Evolutionary conservation across 2,888 invertebrate species (phyloP).

Genomic region (Diplazon laetatorius): DNA sequence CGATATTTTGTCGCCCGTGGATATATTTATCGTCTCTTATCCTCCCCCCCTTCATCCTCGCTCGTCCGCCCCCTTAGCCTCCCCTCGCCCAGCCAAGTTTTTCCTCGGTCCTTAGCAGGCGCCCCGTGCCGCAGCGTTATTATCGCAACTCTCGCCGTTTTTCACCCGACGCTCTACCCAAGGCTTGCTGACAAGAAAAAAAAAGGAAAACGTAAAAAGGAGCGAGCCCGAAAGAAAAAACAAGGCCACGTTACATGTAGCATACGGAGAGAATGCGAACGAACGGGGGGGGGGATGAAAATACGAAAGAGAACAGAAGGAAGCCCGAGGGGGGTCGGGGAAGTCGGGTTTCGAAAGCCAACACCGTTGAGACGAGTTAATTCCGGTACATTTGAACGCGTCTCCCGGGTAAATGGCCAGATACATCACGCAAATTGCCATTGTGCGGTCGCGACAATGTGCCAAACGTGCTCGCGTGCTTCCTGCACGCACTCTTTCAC

Average conservation of each 20-base stretch:
- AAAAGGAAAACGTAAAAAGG: slow-evolving; percentile 51
- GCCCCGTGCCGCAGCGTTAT: slow-evolving; percentile 69
- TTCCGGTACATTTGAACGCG: slow-evolving; percentile 81
- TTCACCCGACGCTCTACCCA: slow-evolving; percentile 61
- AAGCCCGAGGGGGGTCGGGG: slow-evolving; percentile 31
- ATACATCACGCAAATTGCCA: slow-evolving; percentile 82
- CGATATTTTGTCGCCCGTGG: slow-evolving; percentile 80
- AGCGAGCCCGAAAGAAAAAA: no score
- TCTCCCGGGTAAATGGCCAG: slow-evolving; percentile 71
- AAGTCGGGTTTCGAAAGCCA: slow-evolving; percentile 51
- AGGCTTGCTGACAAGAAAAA: slow-evolving; percentile 6
- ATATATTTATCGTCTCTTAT: slow-evolving; percentile 79
- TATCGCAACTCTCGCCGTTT: slow-evolving; percentile 65
- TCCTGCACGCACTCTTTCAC: slow-evolving; percentile 41
- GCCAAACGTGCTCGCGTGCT: slow-evolving; percentile 70
- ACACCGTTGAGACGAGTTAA: slow-evolving; percentile 74
- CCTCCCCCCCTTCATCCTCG: no score
- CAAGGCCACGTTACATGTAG: slow-evolving; percentile 26
- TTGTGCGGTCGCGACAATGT: slow-evolving; percentile 81
- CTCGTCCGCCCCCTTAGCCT: slow-evolving; percentile 23
- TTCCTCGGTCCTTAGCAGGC: slow-evolving; percentile 60
- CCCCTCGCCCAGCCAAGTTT: slow-evolving; percentile 47
- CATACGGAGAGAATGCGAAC: slow-evolving; percentile 39
- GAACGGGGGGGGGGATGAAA: not conserved
- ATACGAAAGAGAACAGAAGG: slow-evolving; percentile 37